Conservation (phyloP, 2,113 vertebrate species). For the Campylomormyrus tamandua region DNA sequence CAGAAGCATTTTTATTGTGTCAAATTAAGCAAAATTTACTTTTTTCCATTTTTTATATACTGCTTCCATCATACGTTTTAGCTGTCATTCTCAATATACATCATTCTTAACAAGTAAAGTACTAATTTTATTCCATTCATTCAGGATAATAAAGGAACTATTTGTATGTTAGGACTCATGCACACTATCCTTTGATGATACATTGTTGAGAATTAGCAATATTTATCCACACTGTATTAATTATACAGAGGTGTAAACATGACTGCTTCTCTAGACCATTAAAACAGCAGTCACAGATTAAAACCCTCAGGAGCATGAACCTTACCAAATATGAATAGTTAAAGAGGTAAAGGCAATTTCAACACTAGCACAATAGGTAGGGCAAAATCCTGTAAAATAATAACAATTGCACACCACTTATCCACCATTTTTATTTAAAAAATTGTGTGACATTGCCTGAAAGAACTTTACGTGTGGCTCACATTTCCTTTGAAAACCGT, state of each 20-base stretch:
- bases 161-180: background rate
- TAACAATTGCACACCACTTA: background rate
- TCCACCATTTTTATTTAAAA: background rate
- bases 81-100: background rate
- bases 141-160: background rate
- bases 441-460: background rate
- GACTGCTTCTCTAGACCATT: background rate
- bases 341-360: background rate
- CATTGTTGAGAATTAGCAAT: background rate
- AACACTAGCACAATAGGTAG: background rate
- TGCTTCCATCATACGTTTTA: background rate
- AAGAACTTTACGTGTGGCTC: background rate
- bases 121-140: background rate
- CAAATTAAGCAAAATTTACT: background rate
- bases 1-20: background rate
- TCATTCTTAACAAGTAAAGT: background rate
- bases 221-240: background rate
- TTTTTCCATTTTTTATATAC: background rate
- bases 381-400: background rate
- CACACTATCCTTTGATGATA: background rate
- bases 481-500: background rate
- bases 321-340: background rate
- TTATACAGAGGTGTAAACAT: background rate
- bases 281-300: background rate
- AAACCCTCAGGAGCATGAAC: background rate